These are phyloP conservation scores for Amblyjoppa proteus DNA, from an alignment of 2,888 invertebrate genomes.

Conservation along the genomic window DNA sequence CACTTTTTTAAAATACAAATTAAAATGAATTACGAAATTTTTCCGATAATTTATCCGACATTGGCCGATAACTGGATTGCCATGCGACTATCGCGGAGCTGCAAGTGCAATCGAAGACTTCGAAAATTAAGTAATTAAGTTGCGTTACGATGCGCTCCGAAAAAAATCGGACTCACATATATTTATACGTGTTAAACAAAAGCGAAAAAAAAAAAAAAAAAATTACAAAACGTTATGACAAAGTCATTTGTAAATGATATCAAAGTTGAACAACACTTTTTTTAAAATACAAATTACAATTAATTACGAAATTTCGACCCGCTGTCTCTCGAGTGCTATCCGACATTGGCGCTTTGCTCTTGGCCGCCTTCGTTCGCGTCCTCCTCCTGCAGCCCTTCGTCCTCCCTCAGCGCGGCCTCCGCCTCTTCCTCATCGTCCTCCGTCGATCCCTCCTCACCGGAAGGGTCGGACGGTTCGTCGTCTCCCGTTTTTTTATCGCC, in stretches of 20 bases:
- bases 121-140: not conserved
- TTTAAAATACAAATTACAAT: not conserved
- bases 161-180: not conserved
- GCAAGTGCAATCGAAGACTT: conserved; percentile 31
- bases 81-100: conserved; percentile 26
- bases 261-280: not conserved
- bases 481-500: conserved; percentile 29
- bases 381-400: conserved; percentile 21
- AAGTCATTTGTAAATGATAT: not conserved
- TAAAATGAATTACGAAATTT: too few species aligned
- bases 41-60: too few species aligned
- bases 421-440: conserved; percentile 58
- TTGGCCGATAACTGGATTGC: not conserved
- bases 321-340: not conserved
- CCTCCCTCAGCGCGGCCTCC: conserved; percentile 34
- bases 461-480: conserved; percentile 40
- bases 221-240: not conserved
- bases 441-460: conserved; percentile 51
- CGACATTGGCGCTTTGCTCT: conserved; percentile 1
- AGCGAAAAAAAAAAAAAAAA: not conserved
- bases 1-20: too few species aligned
- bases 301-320: too few species aligned
- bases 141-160: too few species aligned
- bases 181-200: not conserved
- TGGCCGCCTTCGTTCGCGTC: conserved; percentile 23